Evolutionary conservation across 2,888 invertebrate species (phyloP).

Genomic region (Drosophila vallismaia): DNA sequence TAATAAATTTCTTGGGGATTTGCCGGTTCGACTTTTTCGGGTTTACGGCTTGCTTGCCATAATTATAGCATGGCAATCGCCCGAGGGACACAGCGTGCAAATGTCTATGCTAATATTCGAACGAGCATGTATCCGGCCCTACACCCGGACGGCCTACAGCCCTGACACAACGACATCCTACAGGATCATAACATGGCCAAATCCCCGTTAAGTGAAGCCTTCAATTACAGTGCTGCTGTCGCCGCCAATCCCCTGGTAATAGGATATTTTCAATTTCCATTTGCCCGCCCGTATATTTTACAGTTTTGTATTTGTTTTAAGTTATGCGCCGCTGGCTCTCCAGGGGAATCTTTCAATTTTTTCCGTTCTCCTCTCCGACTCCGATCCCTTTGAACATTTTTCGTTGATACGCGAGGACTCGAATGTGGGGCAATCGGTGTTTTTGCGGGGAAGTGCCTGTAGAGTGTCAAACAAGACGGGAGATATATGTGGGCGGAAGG

Average conservation of each 20-base stretch:
- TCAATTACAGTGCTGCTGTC: conserved; percentile 61
- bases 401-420: conserved; percentile 45
- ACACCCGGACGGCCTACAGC: not conserved
- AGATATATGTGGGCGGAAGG: conserved; percentile 2
- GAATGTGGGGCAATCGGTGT: no score
- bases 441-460: not conserved
- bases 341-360: conserved; percentile 32
- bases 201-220: conserved; percentile 47
- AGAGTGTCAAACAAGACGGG: conserved; percentile 16
- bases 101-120: conserved; percentile 47
- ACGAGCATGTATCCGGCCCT: conserved; percentile 3
- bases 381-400: conserved; percentile 28
- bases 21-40: conserved; percentile 39
- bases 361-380: not conserved
- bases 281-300: conserved; percentile 50
- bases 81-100: conserved; percentile 37
- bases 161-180: conserved; percentile 5
- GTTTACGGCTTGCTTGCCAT: conserved; percentile 31
- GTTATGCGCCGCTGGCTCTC: conserved; percentile 45
- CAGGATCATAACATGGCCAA: conserved; percentile 17
- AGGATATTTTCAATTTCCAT: conserved; percentile 74
- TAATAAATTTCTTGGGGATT: conserved; percentile 61
- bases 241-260: conserved; percentile 70
- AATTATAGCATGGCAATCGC: conserved; percentile 53
- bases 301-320: conserved; percentile 46